phyloP scores from a whole-genome alignment of 1,140 invertebrate genomes.

The Lordiphosa collinella region DNA sequence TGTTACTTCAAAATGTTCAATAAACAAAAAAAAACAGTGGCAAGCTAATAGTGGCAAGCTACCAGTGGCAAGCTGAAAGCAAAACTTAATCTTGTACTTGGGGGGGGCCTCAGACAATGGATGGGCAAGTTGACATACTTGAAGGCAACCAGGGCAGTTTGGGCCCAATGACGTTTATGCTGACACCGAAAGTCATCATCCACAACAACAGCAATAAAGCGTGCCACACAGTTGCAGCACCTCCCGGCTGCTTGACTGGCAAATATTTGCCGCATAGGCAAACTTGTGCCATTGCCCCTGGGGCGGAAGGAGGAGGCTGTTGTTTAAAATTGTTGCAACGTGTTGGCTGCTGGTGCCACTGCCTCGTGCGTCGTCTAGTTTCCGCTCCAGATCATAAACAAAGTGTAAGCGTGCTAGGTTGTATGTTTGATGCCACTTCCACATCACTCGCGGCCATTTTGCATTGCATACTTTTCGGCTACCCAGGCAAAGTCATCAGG shows the following conservation, averaged over 20 bases:
- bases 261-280: constrained; percentile 66
- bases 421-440: constrained; percentile 36
- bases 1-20: no score
- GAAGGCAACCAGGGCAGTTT: constrained; percentile 13
- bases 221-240: constrained; percentile 1
- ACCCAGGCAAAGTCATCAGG: constrained; percentile 1
- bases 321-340: background rate
- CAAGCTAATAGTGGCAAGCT: no score
- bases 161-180: constrained; percentile 54
- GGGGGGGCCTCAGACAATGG: background rate
- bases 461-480: constrained; percentile 56
- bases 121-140: constrained; percentile 41
- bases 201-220: constrained; percentile 19
- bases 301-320: constrained; percentile 1
- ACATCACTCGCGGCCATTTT: constrained; percentile 32
- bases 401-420: constrained; percentile 49
- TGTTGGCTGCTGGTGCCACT: constrained; percentile 12
- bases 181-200: constrained; percentile 67
- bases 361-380: constrained; percentile 37
- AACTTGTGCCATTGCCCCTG: constrained; percentile 58
- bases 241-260: constrained; percentile 32
- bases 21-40: no score
- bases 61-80: no score
- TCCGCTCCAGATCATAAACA: constrained; percentile 71
- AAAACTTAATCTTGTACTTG: background rate